phyloP scores from a whole-genome alignment of 2,888 invertebrate genomes.

The Thysanoteuthis rhombus region DNA sequence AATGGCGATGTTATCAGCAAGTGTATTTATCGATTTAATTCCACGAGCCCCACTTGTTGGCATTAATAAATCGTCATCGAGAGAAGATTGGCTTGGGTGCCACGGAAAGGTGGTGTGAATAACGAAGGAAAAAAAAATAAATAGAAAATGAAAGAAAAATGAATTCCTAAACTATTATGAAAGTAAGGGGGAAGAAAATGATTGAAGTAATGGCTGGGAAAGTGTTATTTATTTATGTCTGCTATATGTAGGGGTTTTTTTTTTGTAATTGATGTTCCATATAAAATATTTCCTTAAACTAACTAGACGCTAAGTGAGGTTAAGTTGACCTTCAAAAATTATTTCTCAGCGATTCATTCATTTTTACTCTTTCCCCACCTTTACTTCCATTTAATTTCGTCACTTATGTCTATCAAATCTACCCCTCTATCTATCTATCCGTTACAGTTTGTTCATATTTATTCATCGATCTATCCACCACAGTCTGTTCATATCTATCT shows the following conservation, averaged over 20 bases:
- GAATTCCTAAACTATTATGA: neutral
- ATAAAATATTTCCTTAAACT: neutral
- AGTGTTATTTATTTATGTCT: neutral
- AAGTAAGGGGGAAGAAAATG: neutral
- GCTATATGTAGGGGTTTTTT: neutral
- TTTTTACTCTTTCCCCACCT: neutral
- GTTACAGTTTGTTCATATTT: too few relatives aligned
- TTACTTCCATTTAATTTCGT: too few relatives aligned
- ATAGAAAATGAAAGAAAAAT: neutral
- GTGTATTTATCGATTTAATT: neutral
- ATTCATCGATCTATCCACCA: too few relatives aligned
- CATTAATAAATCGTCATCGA: neutral
- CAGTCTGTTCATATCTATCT: too few relatives aligned
- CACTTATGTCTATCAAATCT: too few relatives aligned
- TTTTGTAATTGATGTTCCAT: neutral
- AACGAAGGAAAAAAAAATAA: neutral
- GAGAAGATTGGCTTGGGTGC: neutral
- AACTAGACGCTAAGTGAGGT: neutral
- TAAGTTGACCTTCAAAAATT: neutral
- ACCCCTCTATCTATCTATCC: too few relatives aligned
- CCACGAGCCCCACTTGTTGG: neutral
- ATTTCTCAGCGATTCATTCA: neutral
- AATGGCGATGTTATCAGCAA: neutral
- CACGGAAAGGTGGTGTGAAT: neutral
- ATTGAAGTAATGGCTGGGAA: neutral